These are phyloP conservation scores for Burhinus bistriatus DNA, from an alignment of 2,113 vertebrate species.

Conservation along the genomic window DNA sequence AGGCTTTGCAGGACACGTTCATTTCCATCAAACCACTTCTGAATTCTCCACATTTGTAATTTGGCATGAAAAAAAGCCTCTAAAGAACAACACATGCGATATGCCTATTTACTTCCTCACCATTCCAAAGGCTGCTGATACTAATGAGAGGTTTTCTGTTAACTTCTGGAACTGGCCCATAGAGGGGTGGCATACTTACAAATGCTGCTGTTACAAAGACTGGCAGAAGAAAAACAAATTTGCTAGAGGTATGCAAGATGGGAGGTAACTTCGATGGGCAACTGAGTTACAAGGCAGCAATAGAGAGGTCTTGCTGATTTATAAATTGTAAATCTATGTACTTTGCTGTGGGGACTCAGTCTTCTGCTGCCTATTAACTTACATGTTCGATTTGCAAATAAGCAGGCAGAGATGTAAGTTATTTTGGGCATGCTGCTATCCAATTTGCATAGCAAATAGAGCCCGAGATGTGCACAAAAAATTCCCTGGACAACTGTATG, in stretches of 20 bases:
- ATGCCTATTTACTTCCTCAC: not conserved
- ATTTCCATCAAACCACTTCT: not conserved
- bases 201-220: not conserved
- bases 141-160: not conserved
- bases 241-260: not conserved
- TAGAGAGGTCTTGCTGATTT: not conserved
- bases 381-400: not conserved
- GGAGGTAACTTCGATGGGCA: not conserved
- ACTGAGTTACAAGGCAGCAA: not conserved
- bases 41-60: not conserved
- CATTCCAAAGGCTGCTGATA: not conserved
- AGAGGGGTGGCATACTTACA: not conserved
- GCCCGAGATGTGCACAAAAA: not conserved
- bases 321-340: not conserved
- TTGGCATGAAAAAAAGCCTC: not conserved
- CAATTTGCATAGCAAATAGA: conserved; percentile 32
- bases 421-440: not conserved
- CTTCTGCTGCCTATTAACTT: not conserved
- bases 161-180: not conserved
- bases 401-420: not conserved
- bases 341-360: not conserved
- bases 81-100: not conserved
- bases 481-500: not conserved
- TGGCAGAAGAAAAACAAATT: not conserved
- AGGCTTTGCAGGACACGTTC: not conserved